Percentiles rank a stretch among this genome's conserved stretches.
Conservation (phyloP, 2,113 vertebrate species). For the Cyanoliseus patagonus region DNA sequence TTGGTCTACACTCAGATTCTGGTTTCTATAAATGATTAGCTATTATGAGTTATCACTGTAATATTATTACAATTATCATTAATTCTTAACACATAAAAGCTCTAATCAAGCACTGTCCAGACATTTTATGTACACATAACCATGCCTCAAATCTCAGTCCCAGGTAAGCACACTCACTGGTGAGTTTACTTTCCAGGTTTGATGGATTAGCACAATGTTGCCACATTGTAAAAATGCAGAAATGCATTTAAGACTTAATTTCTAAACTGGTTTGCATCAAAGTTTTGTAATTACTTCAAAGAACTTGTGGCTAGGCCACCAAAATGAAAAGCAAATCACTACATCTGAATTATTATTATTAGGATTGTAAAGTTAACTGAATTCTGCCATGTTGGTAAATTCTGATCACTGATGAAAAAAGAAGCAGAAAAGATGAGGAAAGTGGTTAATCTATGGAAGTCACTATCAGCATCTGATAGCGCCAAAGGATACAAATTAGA, state of each 20-base stretch:
- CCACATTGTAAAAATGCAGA: neutral
- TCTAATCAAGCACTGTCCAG: neutral
- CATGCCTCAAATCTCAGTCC: neutral
- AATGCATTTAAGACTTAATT: neutral
- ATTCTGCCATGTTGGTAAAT: neutral
- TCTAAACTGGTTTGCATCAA: neutral
- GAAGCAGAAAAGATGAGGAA: neutral
- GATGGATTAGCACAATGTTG: neutral
- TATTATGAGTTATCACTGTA: neutral
- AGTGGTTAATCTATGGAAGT: neutral
- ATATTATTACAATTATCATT: neutral
- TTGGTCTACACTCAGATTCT: neutral
- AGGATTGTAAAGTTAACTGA: neutral
- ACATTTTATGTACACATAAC: neutral
- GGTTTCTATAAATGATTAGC: neutral
- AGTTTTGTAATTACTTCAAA: neutral
- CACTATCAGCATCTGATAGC: neutral
- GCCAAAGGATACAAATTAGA: neutral
- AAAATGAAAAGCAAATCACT: neutral
- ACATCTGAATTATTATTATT: neutral
- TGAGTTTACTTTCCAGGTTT: neutral
- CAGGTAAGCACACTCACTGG: neutral
- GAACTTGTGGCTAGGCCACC: neutral
- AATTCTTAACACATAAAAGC: neutral
- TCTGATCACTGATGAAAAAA: neutral